Base-by-base conservation (phyloP, 2,888 invertebrate species). In the Drosophila kuntzei region DNA sequence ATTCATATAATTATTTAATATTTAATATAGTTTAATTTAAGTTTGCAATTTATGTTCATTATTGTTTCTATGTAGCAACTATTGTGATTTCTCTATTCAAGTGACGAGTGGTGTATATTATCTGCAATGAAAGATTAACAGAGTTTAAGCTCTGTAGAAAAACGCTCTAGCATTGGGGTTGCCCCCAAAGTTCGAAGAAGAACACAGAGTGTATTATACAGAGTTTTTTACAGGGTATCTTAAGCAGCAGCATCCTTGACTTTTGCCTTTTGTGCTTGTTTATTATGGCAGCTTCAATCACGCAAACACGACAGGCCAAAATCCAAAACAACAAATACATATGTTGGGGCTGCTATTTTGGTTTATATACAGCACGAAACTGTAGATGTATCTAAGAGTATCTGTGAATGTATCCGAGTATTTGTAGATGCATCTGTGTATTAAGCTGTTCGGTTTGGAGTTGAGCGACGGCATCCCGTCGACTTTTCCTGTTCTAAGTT, bases 401-500 rank as follows among this genome's bases (percentile, higher is more conserved):
- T 54, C 34, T 54, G 11, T 12, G 18, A 2, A 37, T 27, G 44
- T 55, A 47, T 62, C n/a, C 46, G 12, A 22, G 37, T 22, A 25
- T 55, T 18, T 47, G 27, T 53, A 59, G 55, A n/a, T 57, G 34
- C 43, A 16, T 34, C 7, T 61, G 57, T 55, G 61, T 61, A 70
- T 76, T 70, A 68, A 70, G 64, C 76, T 73, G 50, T 69, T 43
- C 54, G 68, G 9, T 43, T 64, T 55, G 61, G 60, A 71, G 54
- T 18, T 70, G 51, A 59, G 64, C 67, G 62, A 58, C 62, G 81
- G 79, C 82, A 79, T 85, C 82, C 85, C 86, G 82, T 69, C 76
- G 85, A 47, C 82, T 73, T 82, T 76, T 73, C 76, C 87, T 84
- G 87, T 84, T 89, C 72, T 87, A 80, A 80, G 89, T 84, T 89